Conservation (phyloP, 2,797 vertebrate species). For the Pygocentrus nattereri region DNA sequence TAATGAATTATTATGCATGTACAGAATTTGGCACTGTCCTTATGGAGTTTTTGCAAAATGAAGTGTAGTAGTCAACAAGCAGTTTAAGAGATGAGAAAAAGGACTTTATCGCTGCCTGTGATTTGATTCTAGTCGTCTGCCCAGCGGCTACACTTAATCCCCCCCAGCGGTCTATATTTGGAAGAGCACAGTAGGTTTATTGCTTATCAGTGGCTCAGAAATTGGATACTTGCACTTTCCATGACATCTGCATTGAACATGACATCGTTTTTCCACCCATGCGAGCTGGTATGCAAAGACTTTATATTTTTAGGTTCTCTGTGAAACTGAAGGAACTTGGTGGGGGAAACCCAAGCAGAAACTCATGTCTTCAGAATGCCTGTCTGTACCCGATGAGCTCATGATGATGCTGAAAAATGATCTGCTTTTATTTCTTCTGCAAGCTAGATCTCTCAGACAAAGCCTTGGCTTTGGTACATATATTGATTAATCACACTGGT, state of each 20-base stretch:
- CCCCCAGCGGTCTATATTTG: conserved; percentile 72
- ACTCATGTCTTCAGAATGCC: conserved; percentile 32
- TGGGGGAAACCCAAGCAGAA: conserved; percentile 63
- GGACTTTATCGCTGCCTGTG: conserved; percentile 15
- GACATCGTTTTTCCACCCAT: conserved; percentile 75
- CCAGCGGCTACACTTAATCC: conserved; percentile 60
- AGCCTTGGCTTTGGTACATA: background rate
- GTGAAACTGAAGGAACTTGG: conserved; percentile 76
- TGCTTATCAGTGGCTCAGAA: conserved; percentile 79
- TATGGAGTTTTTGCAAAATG: conserved; percentile 40
- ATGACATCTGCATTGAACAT: conserved; percentile 77
- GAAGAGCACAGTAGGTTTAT: conserved; percentile 71
- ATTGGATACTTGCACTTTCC: conserved; percentile 76
- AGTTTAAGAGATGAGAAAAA: conserved; percentile 11
- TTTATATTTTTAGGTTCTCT: conserved; percentile 77
- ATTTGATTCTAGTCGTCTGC: conserved; percentile 41
- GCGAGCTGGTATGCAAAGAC: conserved; percentile 65
- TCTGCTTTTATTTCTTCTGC: background rate
- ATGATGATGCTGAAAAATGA: conserved; percentile 5
- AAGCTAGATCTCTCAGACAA: background rate
- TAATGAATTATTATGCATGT: conserved; percentile 39
- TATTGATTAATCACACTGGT: conserved; percentile 11
- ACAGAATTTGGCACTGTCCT: conserved; percentile 45
- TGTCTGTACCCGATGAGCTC: conserved; percentile 25
- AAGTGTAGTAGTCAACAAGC: conserved; percentile 20